Base-by-base conservation (phyloP, 2,797 vertebrate species). In the Sibirionetta formosa region DNA sequence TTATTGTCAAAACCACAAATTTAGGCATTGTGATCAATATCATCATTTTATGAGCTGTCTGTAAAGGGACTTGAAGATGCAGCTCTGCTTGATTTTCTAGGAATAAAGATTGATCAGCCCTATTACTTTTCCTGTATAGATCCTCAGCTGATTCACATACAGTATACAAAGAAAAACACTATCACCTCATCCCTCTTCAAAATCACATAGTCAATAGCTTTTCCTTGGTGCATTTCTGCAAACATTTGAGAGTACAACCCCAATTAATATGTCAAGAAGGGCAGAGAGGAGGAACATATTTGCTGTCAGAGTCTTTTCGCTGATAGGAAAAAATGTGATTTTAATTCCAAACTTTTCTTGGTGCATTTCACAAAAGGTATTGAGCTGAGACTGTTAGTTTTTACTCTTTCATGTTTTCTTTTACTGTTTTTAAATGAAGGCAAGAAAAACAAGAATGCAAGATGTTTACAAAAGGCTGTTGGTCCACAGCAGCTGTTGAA, bases 1-100 rank as follows among this genome's bases (percentile, higher is more conserved):
- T 96, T 97, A 97, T 96, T 94, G 95, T 97, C 96, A 96, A 79
- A 97, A 84, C 89, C 81, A 97, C 97, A 96, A 95, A 97, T 97
- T 96, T 64, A 53, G 92, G 77, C 60, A 20, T 33, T 18, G 42
- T 72, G 86, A 97, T 98, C 97, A 71, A 97, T 97, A 97, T 26
- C 44, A 48, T 72, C 40, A 2, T 95, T 96, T 97, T 94, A 93
- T 73, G 90, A 97, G 87, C 93, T 83, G 46, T 91, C 93, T 88
- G 26, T 77, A 76, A 93, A 95, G 77, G 82, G 89, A 90, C 88
- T 71, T n/a, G 86, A 78, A 93, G 94, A 95, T 23, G 66, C 89
- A 90, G 68, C 82, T 82, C 92, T 88, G 88, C 76, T 93, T 96
- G 95, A 96, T 91, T 92, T 93, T 96, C 85, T 66, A 29, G 66